phyloP scores from a whole-genome alignment of 1,140 invertebrate species.

The Gonioctena quinquepunctata region DNA sequence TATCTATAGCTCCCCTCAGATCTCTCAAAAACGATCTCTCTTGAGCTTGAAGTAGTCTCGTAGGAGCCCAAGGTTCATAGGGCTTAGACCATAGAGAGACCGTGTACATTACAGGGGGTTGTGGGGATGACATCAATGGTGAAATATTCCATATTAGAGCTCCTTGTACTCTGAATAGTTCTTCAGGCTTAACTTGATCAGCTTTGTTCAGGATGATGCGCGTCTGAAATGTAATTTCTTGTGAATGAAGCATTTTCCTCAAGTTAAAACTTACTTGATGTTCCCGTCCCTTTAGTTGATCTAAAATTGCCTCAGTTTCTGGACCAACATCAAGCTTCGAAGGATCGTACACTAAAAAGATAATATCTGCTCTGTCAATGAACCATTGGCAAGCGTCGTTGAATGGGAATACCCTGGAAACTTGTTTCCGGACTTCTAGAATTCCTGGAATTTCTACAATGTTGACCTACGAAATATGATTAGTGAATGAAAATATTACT shows the following conservation, averaged over 20 bases:
- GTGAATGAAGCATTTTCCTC: neutral
- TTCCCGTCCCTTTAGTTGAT: constrained; percentile 91
- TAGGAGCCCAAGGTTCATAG: constrained; percentile 78
- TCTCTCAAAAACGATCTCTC: constrained; percentile 87
- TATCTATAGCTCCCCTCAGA: constrained; percentile 80
- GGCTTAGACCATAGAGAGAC: constrained; percentile 88
- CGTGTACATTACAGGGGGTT: constrained; percentile 94
- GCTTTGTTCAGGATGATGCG: constrained; percentile 94
- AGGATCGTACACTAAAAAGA: constrained; percentile 94
- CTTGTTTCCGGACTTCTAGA: constrained; percentile 89
- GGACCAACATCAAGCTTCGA: constrained; percentile 92
- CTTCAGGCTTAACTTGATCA: constrained; percentile 89
- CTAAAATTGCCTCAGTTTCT: constrained; percentile 90
- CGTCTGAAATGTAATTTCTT: constrained; percentile 62
- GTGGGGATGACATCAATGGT: constrained; percentile 88
- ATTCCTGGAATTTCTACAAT: constrained; percentile 96
- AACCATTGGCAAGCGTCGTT: constrained; percentile 97
- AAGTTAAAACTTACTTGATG: constrained; percentile 66
- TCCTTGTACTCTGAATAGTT: constrained; percentile 90
- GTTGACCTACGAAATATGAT: constrained; percentile 71
- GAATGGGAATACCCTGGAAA: constrained; percentile 90
- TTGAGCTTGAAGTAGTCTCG: constrained; percentile 78
- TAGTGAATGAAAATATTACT: constrained; percentile 12
- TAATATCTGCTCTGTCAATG: constrained; percentile 92
- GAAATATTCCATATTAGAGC: constrained; percentile 96